Base-by-base conservation (phyloP, 2,888 invertebrate species). In the Dermolepida albohirtum region DNA sequence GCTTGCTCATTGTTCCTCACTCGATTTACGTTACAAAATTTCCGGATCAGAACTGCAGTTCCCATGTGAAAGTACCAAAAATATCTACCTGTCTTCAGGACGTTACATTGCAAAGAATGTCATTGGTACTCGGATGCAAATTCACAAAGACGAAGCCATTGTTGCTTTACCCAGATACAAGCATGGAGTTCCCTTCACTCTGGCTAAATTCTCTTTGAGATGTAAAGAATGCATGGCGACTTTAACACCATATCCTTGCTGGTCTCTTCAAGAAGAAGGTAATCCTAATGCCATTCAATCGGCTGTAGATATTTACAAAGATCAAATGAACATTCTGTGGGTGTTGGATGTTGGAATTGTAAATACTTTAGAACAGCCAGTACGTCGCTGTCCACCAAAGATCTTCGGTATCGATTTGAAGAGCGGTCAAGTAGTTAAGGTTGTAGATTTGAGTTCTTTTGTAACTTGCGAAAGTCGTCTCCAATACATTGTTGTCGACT, bases 251-350 rank as follows among this genome's bases (percentile, higher is more conserved):
- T 90, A 87, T 85, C 90, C 89, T 65, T 88, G 87, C 81, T 90
- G 90, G 89, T 86, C 86, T 68, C 85, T 88, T 76, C 90, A 92
- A 82, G 91, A 91, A 82, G 90, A 90, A 83, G 89, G 88, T 47
- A 87, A 88, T 81, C 89, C 90, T 77, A 86, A 86, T 75, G 90
- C 90, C 72, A 83, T 89, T 68, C 91, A 92, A 82, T 91, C 90
- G 76, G 91, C 87, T 64, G 87, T 89, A 72, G 90, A 90, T 81
- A 83, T 90, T 75, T 87, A 86, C 75, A 78, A 89, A 71, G 89
- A 89, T 84, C 84, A 85, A 64, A 73, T 86, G 78, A 86, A 87
- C 62, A 83, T 86, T 17, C 80, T 89, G 1, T 89, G 89, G 89
- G 86, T 84, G 5, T 78, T 89, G 71, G 89, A 89, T 76, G 85